Evolutionary conservation across 2,113 vertebrate species (phyloP).

Genomic region (Prochilodus magdalenae): DNA sequence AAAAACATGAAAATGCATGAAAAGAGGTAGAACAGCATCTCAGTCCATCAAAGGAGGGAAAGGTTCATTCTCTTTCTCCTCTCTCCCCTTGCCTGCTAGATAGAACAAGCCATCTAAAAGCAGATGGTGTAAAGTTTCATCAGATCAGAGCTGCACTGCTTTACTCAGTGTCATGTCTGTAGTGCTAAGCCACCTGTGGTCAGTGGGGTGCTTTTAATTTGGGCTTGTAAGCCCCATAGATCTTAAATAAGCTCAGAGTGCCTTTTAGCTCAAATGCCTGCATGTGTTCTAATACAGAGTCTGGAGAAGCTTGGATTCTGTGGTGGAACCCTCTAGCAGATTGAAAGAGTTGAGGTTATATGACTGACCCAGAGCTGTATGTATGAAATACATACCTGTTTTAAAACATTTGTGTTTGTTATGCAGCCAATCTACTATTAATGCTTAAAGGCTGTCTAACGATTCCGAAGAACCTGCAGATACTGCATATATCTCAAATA

Average conservation of each 20-base stretch:
- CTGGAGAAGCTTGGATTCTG: background rate
- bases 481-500: too few species aligned
- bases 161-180: slow-evolving; percentile 18
- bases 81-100: background rate
- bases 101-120: background rate
- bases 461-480: too few species aligned
- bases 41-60: background rate
- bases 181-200: slow-evolving; percentile 36
- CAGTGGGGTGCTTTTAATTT: slow-evolving; percentile 52
- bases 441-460: too few species aligned
- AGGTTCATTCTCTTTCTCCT: background rate
- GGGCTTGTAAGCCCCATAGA: slow-evolving; percentile 35
- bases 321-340: background rate
- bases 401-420: background rate
- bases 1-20: too few species aligned
- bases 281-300: slow-evolving; percentile 14
- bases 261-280: slow-evolving; percentile 22
- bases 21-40: background rate
- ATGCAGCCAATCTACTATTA: too few species aligned
- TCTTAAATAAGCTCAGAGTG: slow-evolving; percentile 36
- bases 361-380: background rate
- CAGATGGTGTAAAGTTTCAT: slow-evolving; percentile 22
- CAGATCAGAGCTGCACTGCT: slow-evolving; percentile 33
- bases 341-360: background rate
- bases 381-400: background rate